Evolutionary conservation across 2,797 vertebrate species (phyloP), one percentile per base, ranked within the genome.

Genomic region (Sebastes nivosus): DNA sequence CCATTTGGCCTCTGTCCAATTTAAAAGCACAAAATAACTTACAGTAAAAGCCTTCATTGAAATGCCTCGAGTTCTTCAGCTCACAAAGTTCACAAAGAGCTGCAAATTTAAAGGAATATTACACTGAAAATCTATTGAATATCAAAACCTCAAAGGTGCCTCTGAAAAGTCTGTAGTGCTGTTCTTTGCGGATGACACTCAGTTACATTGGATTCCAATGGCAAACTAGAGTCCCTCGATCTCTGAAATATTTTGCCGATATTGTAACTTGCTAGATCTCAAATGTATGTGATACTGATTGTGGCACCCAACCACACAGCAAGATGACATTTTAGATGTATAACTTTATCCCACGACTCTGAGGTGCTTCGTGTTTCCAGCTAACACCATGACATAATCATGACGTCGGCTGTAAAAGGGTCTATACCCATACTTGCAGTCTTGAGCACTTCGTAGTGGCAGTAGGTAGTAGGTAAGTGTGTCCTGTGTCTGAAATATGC

Each of bases 1-100:
- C 58, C 32, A 57, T 74, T 84, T 83, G 69, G 77, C 65, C 25
- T 69, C 18, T 3, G 32, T 36, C 25, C 7, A 52, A 34, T 65
- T 72, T 25, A 3, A 67, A 80, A 67, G 22, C 9, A 46, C 29
- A 10, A 64, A 75, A 77, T 22, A 36, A 52, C 55, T 22, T 42
- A 32, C 36, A 61, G 20, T 9, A 7, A 42, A 67, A 50, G 18
- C 18, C 34, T 18, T 42, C n/a, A 27, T 22, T 18, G 11, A 78
- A 57, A 18, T 10, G 5, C 55, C 2, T 30, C 16, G 14, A 69
- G 63, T 29, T 74, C 13, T 22, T 54, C 24, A 36, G 18, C 30
- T 69, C 18, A 32, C 11, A 58, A 57, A n/a, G 64, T 61, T 79
- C 64, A 72, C 13, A 59, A 18, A 71, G 20, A 61, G 20, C 46